Evolutionary conservation across 2,113 vertebrate species (phyloP), one percentile per base, ranked within the genome.

Genomic region (Eubucco bourcierii): DNA sequence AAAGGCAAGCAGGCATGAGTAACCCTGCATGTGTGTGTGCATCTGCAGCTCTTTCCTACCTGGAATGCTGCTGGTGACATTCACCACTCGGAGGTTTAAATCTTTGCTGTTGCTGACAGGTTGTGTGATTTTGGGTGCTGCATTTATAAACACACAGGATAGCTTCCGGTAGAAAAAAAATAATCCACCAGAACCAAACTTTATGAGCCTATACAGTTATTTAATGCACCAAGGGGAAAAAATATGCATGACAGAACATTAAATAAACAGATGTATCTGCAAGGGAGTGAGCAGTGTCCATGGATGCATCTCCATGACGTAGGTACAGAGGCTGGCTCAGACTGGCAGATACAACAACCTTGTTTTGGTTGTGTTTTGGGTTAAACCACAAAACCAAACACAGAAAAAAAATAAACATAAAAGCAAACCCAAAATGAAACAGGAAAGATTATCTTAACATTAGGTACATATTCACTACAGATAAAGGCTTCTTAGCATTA

Each of bases 301-400:
- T 94, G 91, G 93, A 95, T 92, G 90, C 91, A 80, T 93, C 94
- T 94, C 87, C 70, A 50, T 94, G 95, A 95, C 91, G 89, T 92
- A 92, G 91, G 53, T 33, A 82, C 47, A 78, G 75, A 93, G 93
- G 68, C 91, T 92, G 84, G 29, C 84, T 90, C 25, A 74, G 61
- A 12, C 91, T 4, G 12, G n/a, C 47, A 90, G 27, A 80, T 65
- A 95, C 8, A 89, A 88, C 31, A 6, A 71, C 33, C 66, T 77
- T 56, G 55, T 17, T 56, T 56, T 28, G 55, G 55, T 28, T 17
- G 50, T 52, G 50, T 13, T 52, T 52, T 25, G 50, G 50, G 23
- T 46, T 28, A 23, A 47, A 39, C 39, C 53, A 33, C n/a, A 67
- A 80, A 73, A 83, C 2, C 28, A 65, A 71, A 10, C 25, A 67